Base-by-base conservation (phyloP, 2,888 invertebrate genomes). In the Hydropsyche betteni region DNA sequence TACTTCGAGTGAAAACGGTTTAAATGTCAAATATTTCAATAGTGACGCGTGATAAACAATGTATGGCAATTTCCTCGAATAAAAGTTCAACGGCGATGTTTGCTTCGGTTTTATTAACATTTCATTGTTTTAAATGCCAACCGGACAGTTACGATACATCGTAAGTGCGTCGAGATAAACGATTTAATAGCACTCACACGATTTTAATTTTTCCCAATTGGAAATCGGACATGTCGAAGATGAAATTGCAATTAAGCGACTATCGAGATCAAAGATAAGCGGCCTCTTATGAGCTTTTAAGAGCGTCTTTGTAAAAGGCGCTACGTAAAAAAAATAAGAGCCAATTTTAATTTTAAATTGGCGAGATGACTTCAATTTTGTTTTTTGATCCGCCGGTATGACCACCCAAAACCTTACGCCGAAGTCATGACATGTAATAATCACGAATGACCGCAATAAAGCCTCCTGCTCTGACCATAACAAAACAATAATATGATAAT, bases 91-190 rank as follows among this genome's bases (percentile, higher is more conserved):
- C 58, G 24, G 4, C 4, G 58, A 8, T 24, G 24, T 58, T 58
- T 16, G 24, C 58, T 24, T 14, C 16, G 14, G 16, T 58, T 16
- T 58, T 24, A 16, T 24, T 16, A 24, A 58, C 58, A 58, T 58
- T 58, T 58, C 16, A 58, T 14, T 24, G 16, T 58, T 24, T 58
- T 58, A 58, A 58, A 58, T 58, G 58, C 58, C 58, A 58, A 16
- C 24, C 24, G 16, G 58, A 58, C 58, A 24, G 16, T 58, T 44
- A 44, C 6, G 10, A 8, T 44, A 8, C 44, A 8, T 8, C 44
- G 7, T 6, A 44, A 44, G 44, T 44, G 44, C 10, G 7, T 10
- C 10, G 44, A 6, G 44, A 44, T 44, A 44, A 44, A 44, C 44
- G 44, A 44, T 10, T 44, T 44, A 44, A 44, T 44, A 44, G 10